These are phyloP conservation scores for Pheosia tremula DNA, from an alignment of 2,888 invertebrate species.

Conservation along the genomic window DNA sequence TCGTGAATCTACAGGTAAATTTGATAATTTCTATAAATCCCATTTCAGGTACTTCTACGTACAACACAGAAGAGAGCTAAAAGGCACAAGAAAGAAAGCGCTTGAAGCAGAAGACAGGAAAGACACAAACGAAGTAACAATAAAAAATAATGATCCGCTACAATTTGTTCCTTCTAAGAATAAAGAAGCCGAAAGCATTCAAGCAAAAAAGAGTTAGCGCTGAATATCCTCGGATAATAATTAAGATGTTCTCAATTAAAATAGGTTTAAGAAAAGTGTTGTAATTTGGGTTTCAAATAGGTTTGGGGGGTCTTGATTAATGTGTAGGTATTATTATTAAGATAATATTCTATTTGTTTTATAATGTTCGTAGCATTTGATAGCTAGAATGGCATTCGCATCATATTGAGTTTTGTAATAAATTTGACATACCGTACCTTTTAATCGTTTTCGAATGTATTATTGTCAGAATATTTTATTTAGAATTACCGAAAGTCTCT, in stretches of 20 bases:
- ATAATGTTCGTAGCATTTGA: too few relatives aligned
- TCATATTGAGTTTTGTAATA: too few relatives aligned
- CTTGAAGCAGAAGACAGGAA: slow-evolving; percentile 63
- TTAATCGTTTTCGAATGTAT: too few relatives aligned
- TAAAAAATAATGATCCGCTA: slow-evolving; percentile 42
- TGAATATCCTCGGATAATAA: not conserved
- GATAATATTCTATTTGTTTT: too few relatives aligned
- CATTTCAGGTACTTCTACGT: slow-evolving; percentile 64
- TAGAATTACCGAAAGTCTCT: too few relatives aligned
- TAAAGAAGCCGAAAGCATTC: slow-evolving; percentile 19
- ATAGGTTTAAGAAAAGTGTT: not conserved
- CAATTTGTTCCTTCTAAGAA: slow-evolving; percentile 21
- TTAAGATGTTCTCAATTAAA: slow-evolving; percentile 6
- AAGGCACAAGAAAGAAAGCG: slow-evolving; percentile 59
- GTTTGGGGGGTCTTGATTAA: too few relatives aligned
- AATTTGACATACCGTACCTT: too few relatives aligned
- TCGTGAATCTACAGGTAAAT: too few relatives aligned
- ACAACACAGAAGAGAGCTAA: slow-evolving; percentile 54
- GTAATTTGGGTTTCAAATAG: not conserved
- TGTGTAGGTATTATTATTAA: too few relatives aligned
- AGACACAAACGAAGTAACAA: slow-evolving; percentile 45
- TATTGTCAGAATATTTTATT: too few relatives aligned
- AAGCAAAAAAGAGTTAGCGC: slow-evolving; percentile 23
- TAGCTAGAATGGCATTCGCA: too few relatives aligned
- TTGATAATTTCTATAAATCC: not conserved